Evolutionary conservation across 1,140 invertebrate genomes (phyloP), one percentile per base, ranked within the genome.

Genomic region (Lanistes nyassanus): DNA sequence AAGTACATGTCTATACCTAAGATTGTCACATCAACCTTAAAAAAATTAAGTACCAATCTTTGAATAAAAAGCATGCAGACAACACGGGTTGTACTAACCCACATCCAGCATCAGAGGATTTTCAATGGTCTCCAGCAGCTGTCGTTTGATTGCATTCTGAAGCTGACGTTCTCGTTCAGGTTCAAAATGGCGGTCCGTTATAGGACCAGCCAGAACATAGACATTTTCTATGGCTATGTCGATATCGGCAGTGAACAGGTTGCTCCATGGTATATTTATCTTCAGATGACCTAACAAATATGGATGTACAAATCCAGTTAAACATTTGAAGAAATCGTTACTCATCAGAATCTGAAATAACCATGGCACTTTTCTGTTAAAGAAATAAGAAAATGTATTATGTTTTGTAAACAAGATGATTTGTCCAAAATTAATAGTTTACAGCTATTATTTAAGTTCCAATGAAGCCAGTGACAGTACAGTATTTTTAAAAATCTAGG

Each of bases 201-300:
- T 91, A 1, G 94, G 94, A n/a, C 93, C 93, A 68, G 93, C 93
- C 26, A 95, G 88, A 19, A 95, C 90, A 58, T 94, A 92, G 0
- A 96, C 91, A 88, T 95, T 94, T 87, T 95, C 94, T 39, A 88
- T 64, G 11, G 74, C 74, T 21, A 86, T 80, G 29, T 94, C 91
- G 78, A 92, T 92, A 0, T 93, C 92, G 81, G 94, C 92, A 16
- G 91, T 92, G 85, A 93, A 94, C 2, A 95, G 88, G 42, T 92
- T 92, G 2, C 92, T 92, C 94, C 94, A 95, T 79, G 94, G 94
- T 87, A 95, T 95, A 85, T 93, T 92, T 2, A 95, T 87, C 64
- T 91, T 92, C 78, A 95, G 92, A 86, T 93, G 93, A 53, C 88
- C 89, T 90, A 36, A 36, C 34, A 34, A 64, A 23, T 23, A 11